phyloP scores from a whole-genome alignment of 2,888 invertebrate species.

The Conistra vaccinii region DNA sequence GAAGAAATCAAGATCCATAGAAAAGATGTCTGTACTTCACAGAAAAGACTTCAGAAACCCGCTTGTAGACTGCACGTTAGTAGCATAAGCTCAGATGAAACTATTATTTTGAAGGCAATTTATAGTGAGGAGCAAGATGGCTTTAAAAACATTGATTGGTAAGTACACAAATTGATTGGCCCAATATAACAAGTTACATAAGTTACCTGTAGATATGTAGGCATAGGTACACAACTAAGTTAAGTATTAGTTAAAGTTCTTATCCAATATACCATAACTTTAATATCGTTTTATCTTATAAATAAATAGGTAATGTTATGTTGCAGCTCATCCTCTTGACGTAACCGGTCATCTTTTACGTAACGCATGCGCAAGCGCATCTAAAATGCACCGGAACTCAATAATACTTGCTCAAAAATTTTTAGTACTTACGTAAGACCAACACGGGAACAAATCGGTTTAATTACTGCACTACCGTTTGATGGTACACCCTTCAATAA shows the following conservation, averaged over 20 bases:
- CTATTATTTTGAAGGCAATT: background rate
- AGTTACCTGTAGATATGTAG: background rate
- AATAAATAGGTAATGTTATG: background rate
- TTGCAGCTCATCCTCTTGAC: background rate
- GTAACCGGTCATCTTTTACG: background rate
- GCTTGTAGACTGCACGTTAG: too few relatives aligned
- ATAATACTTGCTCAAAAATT: slow-evolving; percentile 42
- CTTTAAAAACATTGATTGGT: background rate
- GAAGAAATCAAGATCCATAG: background rate
- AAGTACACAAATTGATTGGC: background rate
- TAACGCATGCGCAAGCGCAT: slow-evolving; percentile 5
- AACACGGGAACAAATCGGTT: slow-evolving; percentile 56
- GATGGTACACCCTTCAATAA: slow-evolving; percentile 60
- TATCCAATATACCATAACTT: background rate
- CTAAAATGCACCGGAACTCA: slow-evolving; percentile 33
- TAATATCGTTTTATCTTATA: background rate
- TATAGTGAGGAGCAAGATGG: background rate
- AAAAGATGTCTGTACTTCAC: background rate
- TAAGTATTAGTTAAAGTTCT: background rate
- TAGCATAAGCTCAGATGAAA: background rate
- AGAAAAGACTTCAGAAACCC: too few relatives aligned
- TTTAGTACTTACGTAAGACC: slow-evolving; percentile 52
- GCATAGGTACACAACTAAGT: too few relatives aligned
- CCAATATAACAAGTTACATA: background rate
- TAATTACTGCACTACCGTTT: slow-evolving; percentile 68